A percentile compares a stretch with the other conserved stretches of the same genome.
These are phyloP conservation scores for Leptodactylus fuscus DNA, from an alignment of 2,113 vertebrate genomes.

Conservation along the genomic window DNA sequence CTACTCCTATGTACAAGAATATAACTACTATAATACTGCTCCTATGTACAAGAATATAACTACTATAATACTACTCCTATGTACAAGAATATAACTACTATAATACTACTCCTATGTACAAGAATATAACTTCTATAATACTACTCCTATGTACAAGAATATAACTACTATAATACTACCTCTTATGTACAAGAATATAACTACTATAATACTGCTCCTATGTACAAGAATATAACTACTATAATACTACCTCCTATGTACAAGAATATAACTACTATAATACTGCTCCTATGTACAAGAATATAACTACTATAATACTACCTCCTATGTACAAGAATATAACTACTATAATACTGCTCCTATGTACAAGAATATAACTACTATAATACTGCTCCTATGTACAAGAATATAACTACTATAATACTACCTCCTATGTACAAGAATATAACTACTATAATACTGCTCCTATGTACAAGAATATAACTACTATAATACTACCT, in stretches of 20 bases:
- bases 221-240: slow-evolving; percentile 7
- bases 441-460: slow-evolving; percentile 6
- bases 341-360: not conserved
- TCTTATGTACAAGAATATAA: not conserved
- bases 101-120: slow-evolving; percentile 8
- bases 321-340: slow-evolving; percentile 1
- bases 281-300: not conserved
- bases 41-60: no score
- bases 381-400: not conserved
- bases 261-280: slow-evolving; percentile 16
- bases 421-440: slow-evolving; percentile 1
- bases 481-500: slow-evolving; percentile 1
- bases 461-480: slow-evolving; percentile 3
- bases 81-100: slow-evolving; percentile 1
- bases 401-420: slow-evolving; percentile 8
- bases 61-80: not conserved
- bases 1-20: not conserved
- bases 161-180: not conserved
- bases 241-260: not conserved
- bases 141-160: not conserved
- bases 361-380: slow-evolving; percentile 2
- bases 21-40: not conserved
- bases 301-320: slow-evolving; percentile 11
- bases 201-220: slow-evolving; percentile 3
- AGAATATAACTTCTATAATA: not conserved